These are phyloP conservation scores for Blomia tropicalis DNA, from an alignment of 2,888 invertebrate genomes.

Conservation along the genomic window DNA sequence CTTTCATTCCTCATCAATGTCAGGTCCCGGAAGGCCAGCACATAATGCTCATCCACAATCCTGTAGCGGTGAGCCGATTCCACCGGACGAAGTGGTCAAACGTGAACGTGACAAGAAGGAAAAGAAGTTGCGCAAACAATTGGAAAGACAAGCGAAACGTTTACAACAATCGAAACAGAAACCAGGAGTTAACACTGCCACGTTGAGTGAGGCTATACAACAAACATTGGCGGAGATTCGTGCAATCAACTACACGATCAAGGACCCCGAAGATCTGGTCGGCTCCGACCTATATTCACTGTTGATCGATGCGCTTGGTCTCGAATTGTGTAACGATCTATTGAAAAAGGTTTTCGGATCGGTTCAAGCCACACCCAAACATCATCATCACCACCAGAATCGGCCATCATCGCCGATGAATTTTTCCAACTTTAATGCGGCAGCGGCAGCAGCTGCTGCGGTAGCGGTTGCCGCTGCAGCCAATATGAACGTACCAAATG, in stretches of 20 bases:
- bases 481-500: constrained; percentile 5
- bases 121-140: constrained; percentile 62
- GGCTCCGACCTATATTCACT: constrained; percentile 28
- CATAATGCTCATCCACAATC: constrained; percentile 96
- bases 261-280: constrained; percentile 28
- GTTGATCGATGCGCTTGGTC: constrained; percentile 27
- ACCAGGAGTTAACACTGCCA: constrained; percentile 29
- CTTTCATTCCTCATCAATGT: neutral
- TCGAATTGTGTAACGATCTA: constrained; percentile 27
- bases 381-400: constrained; percentile 16
- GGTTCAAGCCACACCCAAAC: neutral
- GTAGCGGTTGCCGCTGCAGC: constrained; percentile 11
- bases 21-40: constrained; percentile 79
- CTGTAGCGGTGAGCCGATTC: constrained; percentile 90
- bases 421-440: neutral
- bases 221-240: constrained; percentile 30
- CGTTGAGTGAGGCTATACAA: constrained; percentile 30
- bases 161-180: constrained; percentile 37
- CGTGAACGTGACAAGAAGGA: constrained; percentile 36
- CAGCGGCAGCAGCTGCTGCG: constrained; percentile 8
- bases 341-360: constrained; percentile 24
- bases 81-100: constrained; percentile 47
- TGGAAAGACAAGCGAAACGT: constrained; percentile 79
- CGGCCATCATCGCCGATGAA: neutral
- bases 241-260: constrained; percentile 25